Base-by-base conservation (phyloP, 1,140 invertebrate genomes). In the Asbolus verrucosus region DNA sequence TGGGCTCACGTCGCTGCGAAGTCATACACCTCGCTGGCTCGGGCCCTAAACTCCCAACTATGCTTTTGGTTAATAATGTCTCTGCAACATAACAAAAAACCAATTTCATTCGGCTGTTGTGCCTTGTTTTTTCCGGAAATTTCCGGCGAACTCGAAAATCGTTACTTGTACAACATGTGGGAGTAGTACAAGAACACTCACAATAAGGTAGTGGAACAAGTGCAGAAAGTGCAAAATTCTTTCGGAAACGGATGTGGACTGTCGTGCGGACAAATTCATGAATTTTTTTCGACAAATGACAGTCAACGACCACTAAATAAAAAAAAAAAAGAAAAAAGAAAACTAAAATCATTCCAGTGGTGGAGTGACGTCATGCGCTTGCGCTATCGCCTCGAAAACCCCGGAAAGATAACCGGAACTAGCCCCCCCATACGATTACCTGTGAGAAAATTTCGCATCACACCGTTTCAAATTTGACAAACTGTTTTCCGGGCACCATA, bases 1-100 rank as follows among this genome's bases (percentile, higher is more conserved):
- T 79, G 76, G 76, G 77, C 74, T 78, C 76, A 72, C 76, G 79
- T 78, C 76, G 75, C 77, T 80, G 79, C 78, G 78, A 81, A 81
- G 77, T 87, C 85, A 87, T 86, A 85, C 85, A 86, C 85, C 83
- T 84, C 83, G 85, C 84, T 82, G 83, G 83, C 83, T 81, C 84
- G 82, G 83, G 77, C 83, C 82, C 85, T 80, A 81, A 83, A 82
- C 81, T 81, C 77, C 81, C 82, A 83, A 82, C 78, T 79, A 81
- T 79, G 77, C 76, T 79, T 80, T 76, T 81, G 78, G 76, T 79
- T 80, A 81, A 80, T 79, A 77, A 81, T 81, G 74, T 81, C 76
- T 81, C 82, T 83, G 77, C 5, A 81, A 78, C 15, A 54, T 65
- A 41, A 74, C 54, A 71, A 69, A 69, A 54, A 1, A 27, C n/a